A percentile compares a stretch with the other conserved stretches of the same genome.
phyloP scores from a whole-genome alignment of 1,140 invertebrate species.

The Trichonephila inaurata region DNA sequence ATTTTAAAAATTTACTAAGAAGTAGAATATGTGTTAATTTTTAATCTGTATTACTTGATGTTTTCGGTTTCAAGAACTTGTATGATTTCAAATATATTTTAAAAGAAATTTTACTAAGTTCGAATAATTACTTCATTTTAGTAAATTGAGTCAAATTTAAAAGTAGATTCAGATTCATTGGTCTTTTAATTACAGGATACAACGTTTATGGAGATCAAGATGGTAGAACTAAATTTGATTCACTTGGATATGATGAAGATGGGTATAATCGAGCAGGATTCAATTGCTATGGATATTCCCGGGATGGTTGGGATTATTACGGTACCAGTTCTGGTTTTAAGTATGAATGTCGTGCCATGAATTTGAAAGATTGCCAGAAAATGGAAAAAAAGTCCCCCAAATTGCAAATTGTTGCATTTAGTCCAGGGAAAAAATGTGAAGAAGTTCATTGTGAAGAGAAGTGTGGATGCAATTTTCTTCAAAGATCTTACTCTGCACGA shows the following conservation, averaged over 20 bases:
- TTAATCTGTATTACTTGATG: no score
- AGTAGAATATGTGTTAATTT: no score
- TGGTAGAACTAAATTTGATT: slow-evolving; percentile 67
- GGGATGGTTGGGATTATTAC: slow-evolving; percentile 69
- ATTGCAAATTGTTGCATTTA: slow-evolving; percentile 57
- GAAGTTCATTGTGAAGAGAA: slow-evolving; percentile 64
- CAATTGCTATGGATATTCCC: slow-evolving; percentile 62
- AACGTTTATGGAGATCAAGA: slow-evolving; percentile 70
- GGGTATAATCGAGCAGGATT: slow-evolving; percentile 74
- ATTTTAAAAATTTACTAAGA: no score
- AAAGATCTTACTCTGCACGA: not conserved
- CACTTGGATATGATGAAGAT: slow-evolving; percentile 59
- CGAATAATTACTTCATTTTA: no score
- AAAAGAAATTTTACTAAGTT: no score
- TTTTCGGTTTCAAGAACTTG: no score
- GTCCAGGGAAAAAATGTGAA: slow-evolving; percentile 74
- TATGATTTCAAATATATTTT: no score
- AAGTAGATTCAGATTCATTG: no score
- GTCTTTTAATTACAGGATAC: slow-evolving; percentile 52
- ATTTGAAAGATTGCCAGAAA: slow-evolving; percentile 71
- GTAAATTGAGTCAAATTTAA: no score
- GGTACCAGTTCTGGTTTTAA: slow-evolving; percentile 65
- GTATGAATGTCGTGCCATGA: slow-evolving; percentile 69
- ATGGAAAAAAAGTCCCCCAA: slow-evolving; percentile 50
- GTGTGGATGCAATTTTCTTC: slow-evolving; percentile 76